These are phyloP conservation scores for Gerris lacustris DNA, from an alignment of 2,888 invertebrate genomes.

Conservation along the genomic window DNA sequence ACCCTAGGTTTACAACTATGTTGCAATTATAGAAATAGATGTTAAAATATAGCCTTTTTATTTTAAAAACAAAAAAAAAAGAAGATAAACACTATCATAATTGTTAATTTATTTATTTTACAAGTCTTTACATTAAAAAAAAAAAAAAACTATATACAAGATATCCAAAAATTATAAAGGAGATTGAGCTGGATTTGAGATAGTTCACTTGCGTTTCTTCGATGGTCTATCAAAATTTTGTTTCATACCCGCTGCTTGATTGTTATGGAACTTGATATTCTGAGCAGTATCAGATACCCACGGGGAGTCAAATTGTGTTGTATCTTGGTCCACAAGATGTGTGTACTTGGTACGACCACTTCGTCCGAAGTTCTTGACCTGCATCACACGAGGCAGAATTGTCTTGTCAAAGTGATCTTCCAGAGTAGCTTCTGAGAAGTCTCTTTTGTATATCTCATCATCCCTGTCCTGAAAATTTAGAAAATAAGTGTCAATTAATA, in stretches of 20 bases:
- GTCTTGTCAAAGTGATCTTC: conserved; percentile 99
- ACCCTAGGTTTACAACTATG: too few relatives aligned
- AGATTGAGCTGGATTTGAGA: too few relatives aligned
- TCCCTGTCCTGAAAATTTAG: conserved; percentile 55
- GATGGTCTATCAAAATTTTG: conserved; percentile 84
- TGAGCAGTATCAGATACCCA: conserved; percentile 88
- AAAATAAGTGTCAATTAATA: too few relatives aligned
- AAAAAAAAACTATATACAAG: too few relatives aligned
- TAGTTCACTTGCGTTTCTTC: conserved; percentile 41
- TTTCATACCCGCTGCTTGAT: conserved; percentile 84
- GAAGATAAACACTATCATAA: too few relatives aligned
- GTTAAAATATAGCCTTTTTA: too few relatives aligned
- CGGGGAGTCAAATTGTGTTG: conserved; percentile 92
- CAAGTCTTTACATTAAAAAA: too few relatives aligned
- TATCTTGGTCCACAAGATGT: conserved; percentile 97
- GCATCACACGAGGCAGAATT: conserved; percentile 97
- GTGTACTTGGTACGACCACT: conserved; percentile 98
- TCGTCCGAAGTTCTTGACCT: conserved; percentile 98
- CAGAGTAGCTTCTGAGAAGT: conserved; percentile 88
- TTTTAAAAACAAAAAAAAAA: too few relatives aligned
- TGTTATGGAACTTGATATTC: conserved; percentile 73
- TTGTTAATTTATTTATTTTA: too few relatives aligned
- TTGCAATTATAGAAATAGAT: too few relatives aligned
- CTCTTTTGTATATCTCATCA: conserved; percentile 78
- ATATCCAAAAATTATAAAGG: too few relatives aligned